phyloP scores from a whole-genome alignment of 1,140 invertebrate species.

The Sinella curviseta region DNA sequence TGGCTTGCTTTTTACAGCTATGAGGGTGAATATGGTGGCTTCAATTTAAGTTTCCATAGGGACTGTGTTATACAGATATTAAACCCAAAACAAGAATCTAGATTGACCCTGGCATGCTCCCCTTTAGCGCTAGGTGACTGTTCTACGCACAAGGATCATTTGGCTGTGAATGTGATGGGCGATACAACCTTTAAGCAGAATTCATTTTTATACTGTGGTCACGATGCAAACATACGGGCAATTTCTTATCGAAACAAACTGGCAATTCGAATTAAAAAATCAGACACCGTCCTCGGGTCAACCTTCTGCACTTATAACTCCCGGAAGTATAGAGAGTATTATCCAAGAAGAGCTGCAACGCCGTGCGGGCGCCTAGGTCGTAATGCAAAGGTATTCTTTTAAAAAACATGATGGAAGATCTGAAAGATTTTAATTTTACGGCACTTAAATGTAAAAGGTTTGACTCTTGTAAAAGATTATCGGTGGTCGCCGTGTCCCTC shows the following conservation, averaged over 20 bases:
- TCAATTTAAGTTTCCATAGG: conserved; percentile 41
- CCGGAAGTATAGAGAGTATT: neutral
- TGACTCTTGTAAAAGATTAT: conserved; percentile 33
- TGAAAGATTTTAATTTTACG: neutral
- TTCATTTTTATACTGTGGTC: conserved; percentile 46
- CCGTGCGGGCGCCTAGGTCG: conserved; percentile 38
- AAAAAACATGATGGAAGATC: conserved; percentile 2
- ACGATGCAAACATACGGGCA: conserved; percentile 28
- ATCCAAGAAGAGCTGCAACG: neutral
- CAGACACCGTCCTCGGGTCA: neutral
- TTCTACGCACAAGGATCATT: conserved; percentile 32
- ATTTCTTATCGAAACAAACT: conserved; percentile 37
- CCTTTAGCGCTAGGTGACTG: conserved; percentile 41
- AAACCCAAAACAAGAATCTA: conserved; percentile 33
- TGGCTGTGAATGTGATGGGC: conserved; percentile 42
- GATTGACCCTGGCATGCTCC: conserved; percentile 40
- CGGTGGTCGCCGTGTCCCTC: conserved; percentile 34
- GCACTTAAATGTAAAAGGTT: conserved; percentile 1
- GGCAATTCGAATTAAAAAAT: conserved; percentile 36
- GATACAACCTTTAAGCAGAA: conserved; percentile 45
- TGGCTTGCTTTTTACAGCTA: too few relatives aligned
- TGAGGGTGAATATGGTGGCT: conserved; percentile 19
- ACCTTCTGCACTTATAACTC: neutral
- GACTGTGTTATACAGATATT: conserved; percentile 42
- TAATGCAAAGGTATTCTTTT: conserved; percentile 42